A percentile compares a stretch with the other conserved stretches of the same genome.
Conservation (phyloP, 2,797 vertebrate species). For the Myotis planiceps region DNA sequence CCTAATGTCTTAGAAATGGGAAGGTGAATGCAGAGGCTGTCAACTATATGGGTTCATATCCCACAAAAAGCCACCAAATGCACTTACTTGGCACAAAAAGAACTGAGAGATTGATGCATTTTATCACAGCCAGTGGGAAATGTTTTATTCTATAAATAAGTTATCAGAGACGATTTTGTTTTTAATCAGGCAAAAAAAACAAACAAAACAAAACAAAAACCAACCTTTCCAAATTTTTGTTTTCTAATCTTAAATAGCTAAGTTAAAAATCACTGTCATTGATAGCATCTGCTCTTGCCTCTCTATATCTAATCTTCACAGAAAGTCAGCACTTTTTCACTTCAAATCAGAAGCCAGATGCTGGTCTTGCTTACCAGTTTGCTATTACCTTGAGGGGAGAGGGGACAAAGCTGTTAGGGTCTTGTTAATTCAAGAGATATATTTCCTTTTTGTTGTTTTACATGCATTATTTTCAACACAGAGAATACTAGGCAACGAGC, state of each 20-base stretch:
- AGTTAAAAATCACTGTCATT: neutral
- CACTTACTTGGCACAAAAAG: constrained; percentile 1
- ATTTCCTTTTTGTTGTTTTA: constrained; percentile 49
- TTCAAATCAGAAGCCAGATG: constrained; percentile 38
- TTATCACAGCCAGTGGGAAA: constrained; percentile 13
- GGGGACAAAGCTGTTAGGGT: neutral
- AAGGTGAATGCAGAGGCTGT: neutral
- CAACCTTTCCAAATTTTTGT: neutral
- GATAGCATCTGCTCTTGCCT: neutral
- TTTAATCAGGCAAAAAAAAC: constrained; percentile 53
- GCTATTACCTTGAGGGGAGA: neutral
- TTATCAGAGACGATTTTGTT: constrained; percentile 5
- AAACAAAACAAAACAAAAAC: too few relatives aligned
- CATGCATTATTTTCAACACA: constrained; percentile 23
- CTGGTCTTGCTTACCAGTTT: constrained; percentile 21
- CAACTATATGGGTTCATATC: neutral
- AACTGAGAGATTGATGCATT: neutral
- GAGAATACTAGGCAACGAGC: constrained; percentile 47
- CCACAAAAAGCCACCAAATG: neutral
- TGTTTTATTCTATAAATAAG: neutral
- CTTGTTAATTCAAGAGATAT: constrained; percentile 34
- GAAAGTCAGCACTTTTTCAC: neutral
- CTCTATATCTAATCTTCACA: constrained; percentile 54
- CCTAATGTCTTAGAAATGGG: neutral
- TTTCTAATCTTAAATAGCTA: constrained; percentile 39